A percentile compares a stretch with the other conserved stretches of the same genome.
These are phyloP conservation scores for Euzetes globulus DNA, from an alignment of 2,888 invertebrate species.

Conservation along the genomic window DNA sequence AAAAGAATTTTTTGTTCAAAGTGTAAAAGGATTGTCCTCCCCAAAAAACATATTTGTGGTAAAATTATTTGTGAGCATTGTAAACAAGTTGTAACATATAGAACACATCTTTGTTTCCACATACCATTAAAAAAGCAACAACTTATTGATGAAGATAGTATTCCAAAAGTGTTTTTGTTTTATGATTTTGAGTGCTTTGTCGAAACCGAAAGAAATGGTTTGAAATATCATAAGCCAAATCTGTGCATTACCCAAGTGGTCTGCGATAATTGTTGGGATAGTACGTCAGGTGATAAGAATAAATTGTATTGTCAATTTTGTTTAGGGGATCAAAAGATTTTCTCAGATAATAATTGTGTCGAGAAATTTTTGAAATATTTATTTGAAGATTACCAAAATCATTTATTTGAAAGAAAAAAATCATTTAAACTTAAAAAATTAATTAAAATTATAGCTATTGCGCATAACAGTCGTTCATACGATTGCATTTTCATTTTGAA, in stretches of 20 bases:
- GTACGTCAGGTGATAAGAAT: background rate
- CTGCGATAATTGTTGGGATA: constrained; percentile 23
- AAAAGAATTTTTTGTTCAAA: background rate
- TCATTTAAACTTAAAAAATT: background rate
- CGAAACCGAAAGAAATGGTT: background rate
- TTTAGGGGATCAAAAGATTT: background rate
- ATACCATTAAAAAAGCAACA: background rate
- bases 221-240: constrained; percentile 3
- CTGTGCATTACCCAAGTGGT: background rate
- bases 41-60: background rate
- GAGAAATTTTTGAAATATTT: background rate
- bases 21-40: background rate
- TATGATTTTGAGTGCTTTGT: constrained; percentile 21
- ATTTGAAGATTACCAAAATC: background rate
- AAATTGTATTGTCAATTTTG: background rate
- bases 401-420: background rate
- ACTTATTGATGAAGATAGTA: background rate
- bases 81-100: background rate
- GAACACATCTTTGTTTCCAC: background rate
- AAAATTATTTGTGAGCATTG: background rate
- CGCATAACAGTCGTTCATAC: constrained; percentile 35
- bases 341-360: background rate
- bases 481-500: constrained; percentile 36
- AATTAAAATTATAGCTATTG: constrained; percentile 21
- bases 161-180: background rate